Conservation (phyloP, 2,113 vertebrate genomes). For the Corythaeola cristata region DNA sequence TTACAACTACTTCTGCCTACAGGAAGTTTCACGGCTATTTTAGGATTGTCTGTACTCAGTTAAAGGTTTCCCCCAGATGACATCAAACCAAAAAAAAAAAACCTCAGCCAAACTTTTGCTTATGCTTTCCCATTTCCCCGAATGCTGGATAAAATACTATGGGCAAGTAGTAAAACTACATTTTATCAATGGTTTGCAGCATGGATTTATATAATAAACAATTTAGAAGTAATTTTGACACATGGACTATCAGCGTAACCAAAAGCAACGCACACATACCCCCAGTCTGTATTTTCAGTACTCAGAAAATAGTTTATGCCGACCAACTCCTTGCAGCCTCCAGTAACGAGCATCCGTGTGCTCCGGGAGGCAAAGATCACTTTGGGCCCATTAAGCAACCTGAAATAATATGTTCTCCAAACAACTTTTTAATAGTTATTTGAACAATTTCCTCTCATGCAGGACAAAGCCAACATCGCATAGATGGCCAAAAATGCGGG, state of each 20-base stretch:
- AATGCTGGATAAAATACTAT: background rate
- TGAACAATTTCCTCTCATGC: background rate
- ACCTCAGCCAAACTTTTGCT: background rate
- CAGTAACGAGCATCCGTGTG: background rate
- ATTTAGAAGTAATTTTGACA: background rate
- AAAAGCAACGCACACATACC: background rate
- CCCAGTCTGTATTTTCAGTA: background rate
- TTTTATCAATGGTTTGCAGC: background rate
- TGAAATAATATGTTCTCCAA: background rate
- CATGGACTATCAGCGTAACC: background rate
- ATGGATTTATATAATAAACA: background rate
- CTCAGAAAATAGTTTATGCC: background rate
- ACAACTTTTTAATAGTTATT: background rate
- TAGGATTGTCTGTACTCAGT: background rate
- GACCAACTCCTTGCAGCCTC: background rate
- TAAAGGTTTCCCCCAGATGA: background rate
- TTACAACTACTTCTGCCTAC: background rate
- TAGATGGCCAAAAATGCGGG: rapidly evolving
- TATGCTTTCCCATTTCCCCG: background rate
- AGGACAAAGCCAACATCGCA: background rate
- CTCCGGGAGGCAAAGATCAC: background rate
- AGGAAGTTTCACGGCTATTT: constrained; percentile 1
- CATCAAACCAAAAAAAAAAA: background rate
- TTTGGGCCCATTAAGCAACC: background rate
- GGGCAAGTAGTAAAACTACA: background rate